Evolutionary conservation across 2,888 invertebrate species (phyloP), one percentile per base, ranked within the genome.

Genomic region (Agonopterix heracliana): DNA sequence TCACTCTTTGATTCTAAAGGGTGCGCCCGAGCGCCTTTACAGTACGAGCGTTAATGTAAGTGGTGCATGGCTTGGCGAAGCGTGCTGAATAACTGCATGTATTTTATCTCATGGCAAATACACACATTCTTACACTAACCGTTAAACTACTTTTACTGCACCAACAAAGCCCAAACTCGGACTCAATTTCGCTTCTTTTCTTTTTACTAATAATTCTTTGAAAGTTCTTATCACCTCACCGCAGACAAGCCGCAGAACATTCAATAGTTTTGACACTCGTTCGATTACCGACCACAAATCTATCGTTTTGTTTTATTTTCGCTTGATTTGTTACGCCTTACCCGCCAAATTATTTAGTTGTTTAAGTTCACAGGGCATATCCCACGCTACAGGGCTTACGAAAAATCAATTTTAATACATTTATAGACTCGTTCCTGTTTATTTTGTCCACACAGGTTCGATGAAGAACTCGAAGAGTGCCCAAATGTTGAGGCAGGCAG

Each of bases 381-480:
- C 63, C 62, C 9, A 11, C 7, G 55, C 38, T 38, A n/a, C 61
- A 63, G 65, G 70, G 61, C 61, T 61, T 56, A 61, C 54, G 54
- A 66, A 64, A 62, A 63, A 60, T 50, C 66, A 67, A 64, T 64
- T 56, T 60, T 63, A 63, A 66, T 71, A 66, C 66, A 68, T 65
- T 74, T 73, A 82, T 76, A 78, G 79, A 79, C 65, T 66, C 71
- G 76, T 68, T 70, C 78, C 78, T 79, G 68, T 87, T 85, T 85
- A 83, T 79, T 87, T 71, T 87, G 85, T 86, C 85, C 85, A 78
- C 77, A 79, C 88, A 88, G 88, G 90, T 83, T 89, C 90, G 82
- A 91, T 92, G 91, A 90, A 90, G 90, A 90, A 90, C 79, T 91
- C 91, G 74, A 89, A 90, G 87, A 91, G 91, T 90, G 91, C 91